These are phyloP conservation scores for Drosophila pachea DNA, from an alignment of 1,140 invertebrate species.

Conservation along the genomic window DNA sequence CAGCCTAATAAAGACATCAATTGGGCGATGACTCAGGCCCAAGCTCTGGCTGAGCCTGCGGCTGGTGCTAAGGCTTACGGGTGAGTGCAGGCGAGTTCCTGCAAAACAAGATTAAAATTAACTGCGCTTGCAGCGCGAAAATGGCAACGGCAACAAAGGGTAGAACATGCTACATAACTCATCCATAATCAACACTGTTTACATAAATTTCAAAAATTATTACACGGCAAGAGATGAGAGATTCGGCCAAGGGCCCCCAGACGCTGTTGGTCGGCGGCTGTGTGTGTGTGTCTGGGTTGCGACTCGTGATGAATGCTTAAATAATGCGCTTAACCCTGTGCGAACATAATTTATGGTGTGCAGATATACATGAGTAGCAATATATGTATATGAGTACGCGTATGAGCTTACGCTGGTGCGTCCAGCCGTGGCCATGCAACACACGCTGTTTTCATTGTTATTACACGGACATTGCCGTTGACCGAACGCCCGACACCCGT, in stretches of 20 bases:
- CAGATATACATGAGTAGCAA: slow-evolving; percentile 70
- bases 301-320: slow-evolving; percentile 76
- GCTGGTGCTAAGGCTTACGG: slow-evolving; percentile 20
- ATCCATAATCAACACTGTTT: slow-evolving; percentile 78
- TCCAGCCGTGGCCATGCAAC: slow-evolving; percentile 34
- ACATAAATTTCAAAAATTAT: slow-evolving; percentile 78
- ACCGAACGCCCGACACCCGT: slow-evolving; percentile 48
- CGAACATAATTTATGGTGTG: slow-evolving; percentile 78
- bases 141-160: slow-evolving; percentile 58
- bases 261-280: slow-evolving; percentile 16
- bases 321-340: slow-evolving; percentile 77
- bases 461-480: slow-evolving; percentile 73
- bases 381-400: slow-evolving; percentile 18
- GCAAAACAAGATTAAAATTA: slow-evolving; percentile 73
- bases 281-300: slow-evolving; percentile 37
- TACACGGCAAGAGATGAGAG: slow-evolving; percentile 59
- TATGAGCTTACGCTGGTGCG: slow-evolving; percentile 3
- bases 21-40: slow-evolving; percentile 64
- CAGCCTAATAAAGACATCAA: slow-evolving; percentile 73
- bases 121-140: slow-evolving; percentile 65
- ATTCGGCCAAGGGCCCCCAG: slow-evolving; percentile 27
- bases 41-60: slow-evolving; percentile 13
- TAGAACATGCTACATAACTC: slow-evolving; percentile 77
- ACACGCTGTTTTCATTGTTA: slow-evolving; percentile 75
- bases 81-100: slow-evolving; percentile 52